These are phyloP conservation scores for Lottia scabra DNA, from an alignment of 2,888 invertebrate species.

Conservation along the genomic window DNA sequence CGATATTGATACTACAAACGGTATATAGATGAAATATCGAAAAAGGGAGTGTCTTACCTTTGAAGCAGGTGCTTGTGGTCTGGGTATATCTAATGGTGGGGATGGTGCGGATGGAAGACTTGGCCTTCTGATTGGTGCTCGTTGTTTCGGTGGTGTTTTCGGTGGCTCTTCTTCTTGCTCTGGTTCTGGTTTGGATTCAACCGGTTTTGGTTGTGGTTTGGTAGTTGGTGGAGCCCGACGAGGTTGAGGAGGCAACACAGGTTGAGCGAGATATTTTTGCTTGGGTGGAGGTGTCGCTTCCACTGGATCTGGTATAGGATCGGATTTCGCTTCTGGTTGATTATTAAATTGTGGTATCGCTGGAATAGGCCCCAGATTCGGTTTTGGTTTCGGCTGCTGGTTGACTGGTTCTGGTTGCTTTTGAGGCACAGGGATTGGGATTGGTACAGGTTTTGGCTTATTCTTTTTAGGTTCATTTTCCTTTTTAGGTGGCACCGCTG, in stretches of 20 bases:
- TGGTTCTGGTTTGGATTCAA: slow-evolving; percentile 1
- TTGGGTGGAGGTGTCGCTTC: background rate
- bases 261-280: background rate
- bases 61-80: background rate
- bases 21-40: too few relatives aligned
- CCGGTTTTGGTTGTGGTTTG: background rate
- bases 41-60: background rate
- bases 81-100: background rate
- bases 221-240: background rate
- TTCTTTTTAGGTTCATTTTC: background rate
- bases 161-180: background rate
- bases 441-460: background rate
- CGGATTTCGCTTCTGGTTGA: background rate
- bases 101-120: background rate
- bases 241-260: background rate
- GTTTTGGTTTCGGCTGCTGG: background rate
- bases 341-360: background rate
- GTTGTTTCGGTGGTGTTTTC: background rate
- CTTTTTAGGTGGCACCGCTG: background rate
- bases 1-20: too few relatives aligned
- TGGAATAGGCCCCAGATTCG: background rate
- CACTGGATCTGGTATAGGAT: background rate
- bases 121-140: background rate
- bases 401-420: background rate
- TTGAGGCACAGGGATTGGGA: background rate